phyloP scores from a whole-genome alignment of 2,113 vertebrate species.

The Pseudorasbora parva region DNA sequence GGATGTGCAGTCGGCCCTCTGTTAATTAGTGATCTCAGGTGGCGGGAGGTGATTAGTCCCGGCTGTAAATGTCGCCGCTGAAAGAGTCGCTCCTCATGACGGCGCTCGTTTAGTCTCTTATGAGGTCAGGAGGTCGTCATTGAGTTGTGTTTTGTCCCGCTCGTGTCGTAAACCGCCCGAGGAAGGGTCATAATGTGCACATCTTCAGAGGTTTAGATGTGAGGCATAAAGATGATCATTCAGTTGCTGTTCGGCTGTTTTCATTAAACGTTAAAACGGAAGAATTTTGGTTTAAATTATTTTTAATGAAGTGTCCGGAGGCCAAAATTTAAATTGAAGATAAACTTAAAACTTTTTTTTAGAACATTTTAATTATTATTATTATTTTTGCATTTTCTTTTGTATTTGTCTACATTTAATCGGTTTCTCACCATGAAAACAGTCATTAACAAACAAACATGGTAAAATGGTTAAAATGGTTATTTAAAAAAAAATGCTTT shows the following conservation, averaged over 20 bases:
- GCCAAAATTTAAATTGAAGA: not conserved
- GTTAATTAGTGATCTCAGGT: constrained; percentile 60
- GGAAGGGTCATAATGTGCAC: not conserved
- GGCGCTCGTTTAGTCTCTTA: constrained; percentile 59
- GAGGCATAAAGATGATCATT: not conserved
- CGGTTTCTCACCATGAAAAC: too few relatives aligned
- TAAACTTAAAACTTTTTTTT: too few relatives aligned
- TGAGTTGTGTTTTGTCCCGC: not conserved
- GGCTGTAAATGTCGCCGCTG: constrained; percentile 60
- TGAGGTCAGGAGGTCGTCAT: constrained; percentile 72
- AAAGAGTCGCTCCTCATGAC: not conserved
- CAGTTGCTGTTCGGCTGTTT: not conserved
- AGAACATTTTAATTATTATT: too few relatives aligned
- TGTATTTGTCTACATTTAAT: too few relatives aligned
- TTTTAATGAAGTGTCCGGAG: not conserved
- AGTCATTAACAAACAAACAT: too few relatives aligned
- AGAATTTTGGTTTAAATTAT: not conserved
- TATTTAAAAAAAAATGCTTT: too few relatives aligned
- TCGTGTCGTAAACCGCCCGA: not conserved
- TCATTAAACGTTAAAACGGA: not conserved
- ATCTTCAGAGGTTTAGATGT: too few relatives aligned
- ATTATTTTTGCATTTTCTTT: too few relatives aligned
- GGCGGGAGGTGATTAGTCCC: constrained; percentile 63
- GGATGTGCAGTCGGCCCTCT: constrained; percentile 46
- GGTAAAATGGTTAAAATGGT: too few relatives aligned